Evolutionary conservation across 2,888 invertebrate genomes (phyloP).

Genomic region (Monochamus alternatus): DNA sequence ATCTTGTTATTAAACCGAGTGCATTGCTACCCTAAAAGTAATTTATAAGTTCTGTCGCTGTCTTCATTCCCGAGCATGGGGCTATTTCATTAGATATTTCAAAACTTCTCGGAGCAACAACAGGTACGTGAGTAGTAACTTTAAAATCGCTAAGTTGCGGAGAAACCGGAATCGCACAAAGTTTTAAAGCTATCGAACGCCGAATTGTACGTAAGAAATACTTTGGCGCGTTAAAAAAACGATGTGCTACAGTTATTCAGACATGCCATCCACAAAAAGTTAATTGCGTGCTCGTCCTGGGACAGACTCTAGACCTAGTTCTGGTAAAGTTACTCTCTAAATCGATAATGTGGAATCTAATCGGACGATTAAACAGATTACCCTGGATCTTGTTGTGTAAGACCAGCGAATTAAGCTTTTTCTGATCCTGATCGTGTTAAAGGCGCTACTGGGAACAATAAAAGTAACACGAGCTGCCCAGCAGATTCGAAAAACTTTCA

Average conservation of each 20-base stretch:
- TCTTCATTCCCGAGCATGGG: neutral
- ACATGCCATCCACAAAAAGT: constrained; percentile 1
- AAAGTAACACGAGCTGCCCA: neutral
- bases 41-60: neutral
- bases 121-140: neutral
- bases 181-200: neutral
- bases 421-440: constrained; percentile 4
- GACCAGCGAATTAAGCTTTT: constrained; percentile 8
- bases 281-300: constrained; percentile 6
- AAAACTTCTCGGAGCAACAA: neutral
- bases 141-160: neutral
- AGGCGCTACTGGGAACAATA: neutral
- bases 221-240: neutral
- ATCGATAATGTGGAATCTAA: constrained; percentile 7
- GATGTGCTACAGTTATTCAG: neutral
- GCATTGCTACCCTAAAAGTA: neutral
- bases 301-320: constrained; percentile 1
- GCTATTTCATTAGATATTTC: neutral
- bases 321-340: neutral
- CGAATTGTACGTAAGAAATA: neutral
- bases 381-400: neutral
- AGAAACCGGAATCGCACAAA: neutral
- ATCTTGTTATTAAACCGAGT: too few relatives aligned
- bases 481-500: too few relatives aligned
- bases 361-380: neutral